Percentiles rank a stretch among this genome's conserved stretches.
phyloP scores from a whole-genome alignment of 2,797 vertebrate genomes.

The Ambastaia sidthimunki region DNA sequence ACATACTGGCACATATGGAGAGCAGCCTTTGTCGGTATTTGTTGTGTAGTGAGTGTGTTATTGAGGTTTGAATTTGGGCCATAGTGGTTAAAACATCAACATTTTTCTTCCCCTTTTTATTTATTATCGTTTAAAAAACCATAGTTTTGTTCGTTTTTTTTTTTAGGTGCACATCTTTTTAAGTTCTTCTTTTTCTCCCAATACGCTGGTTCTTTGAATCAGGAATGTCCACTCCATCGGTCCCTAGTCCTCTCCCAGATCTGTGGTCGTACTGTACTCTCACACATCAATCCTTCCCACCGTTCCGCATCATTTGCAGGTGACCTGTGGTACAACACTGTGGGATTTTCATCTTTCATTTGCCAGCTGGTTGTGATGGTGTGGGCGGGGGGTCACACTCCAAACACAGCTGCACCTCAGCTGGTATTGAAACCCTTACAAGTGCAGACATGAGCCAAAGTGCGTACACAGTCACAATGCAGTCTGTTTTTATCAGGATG shows the following conservation, averaged over 20 bases:
- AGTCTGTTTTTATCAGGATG: not conserved
- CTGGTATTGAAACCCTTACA: conserved; percentile 69
- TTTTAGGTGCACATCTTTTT: not conserved
- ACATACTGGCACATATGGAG: conserved; percentile 65
- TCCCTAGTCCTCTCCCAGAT: not conserved
- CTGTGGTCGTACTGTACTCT: conserved; percentile 1
- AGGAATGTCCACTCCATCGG: not conserved
- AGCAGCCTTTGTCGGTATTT: conserved; percentile 67
- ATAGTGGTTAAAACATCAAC: conserved; percentile 56
- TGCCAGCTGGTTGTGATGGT: conserved; percentile 52
- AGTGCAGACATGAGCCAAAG: conserved; percentile 75
- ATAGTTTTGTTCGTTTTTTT: conserved; percentile 3
- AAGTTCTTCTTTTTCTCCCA: not conserved
- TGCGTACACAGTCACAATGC: conserved; percentile 52
- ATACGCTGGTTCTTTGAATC: not conserved
- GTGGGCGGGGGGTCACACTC: conserved; percentile 61
- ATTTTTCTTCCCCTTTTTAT: not conserved
- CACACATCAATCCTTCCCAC: not conserved
- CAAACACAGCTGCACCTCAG: conserved; percentile 80
- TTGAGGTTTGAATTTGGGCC: conserved; percentile 61
- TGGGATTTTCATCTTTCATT: conserved; percentile 60
- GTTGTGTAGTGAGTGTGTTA: conserved; percentile 69
- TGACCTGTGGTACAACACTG: conserved; percentile 36
- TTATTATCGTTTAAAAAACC: not conserved
- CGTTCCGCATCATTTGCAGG: conserved; percentile 5